phyloP scores from a whole-genome alignment of 2,888 invertebrate genomes.

The Leptinotarsa peninsularis region DNA sequence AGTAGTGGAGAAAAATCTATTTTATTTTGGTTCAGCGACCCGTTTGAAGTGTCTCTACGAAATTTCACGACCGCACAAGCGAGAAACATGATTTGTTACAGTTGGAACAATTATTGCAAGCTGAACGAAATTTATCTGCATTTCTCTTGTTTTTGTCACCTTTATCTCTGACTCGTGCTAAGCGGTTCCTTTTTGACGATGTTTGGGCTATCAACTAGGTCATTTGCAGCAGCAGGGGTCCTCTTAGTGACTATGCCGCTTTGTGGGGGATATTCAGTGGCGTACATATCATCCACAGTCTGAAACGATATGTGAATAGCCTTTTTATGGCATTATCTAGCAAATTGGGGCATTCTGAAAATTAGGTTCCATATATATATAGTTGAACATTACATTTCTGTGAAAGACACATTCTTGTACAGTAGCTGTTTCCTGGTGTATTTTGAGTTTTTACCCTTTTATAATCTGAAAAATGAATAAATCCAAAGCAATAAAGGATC shows the following conservation, averaged over 20 bases:
- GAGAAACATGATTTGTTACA: conserved; percentile 11
- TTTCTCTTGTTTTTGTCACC: conserved; percentile 32
- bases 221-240: conserved; percentile 28
- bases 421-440: no score
- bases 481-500: no score
- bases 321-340: no score
- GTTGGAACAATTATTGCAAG: background rate
- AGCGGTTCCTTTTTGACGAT: conserved; percentile 28
- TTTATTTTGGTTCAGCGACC: background rate
- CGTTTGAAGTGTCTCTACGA: background rate
- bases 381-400: no score
- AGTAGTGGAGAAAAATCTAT: background rate
- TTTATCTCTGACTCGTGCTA: conserved; percentile 31
- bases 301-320: no score
- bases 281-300: background rate
- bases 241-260: conserved; percentile 25
- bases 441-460: no score
- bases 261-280: conserved; percentile 9
- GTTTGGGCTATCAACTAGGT: conserved; percentile 33
- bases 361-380: no score
- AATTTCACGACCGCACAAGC: background rate
- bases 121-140: conserved; percentile 14
- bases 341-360: no score
- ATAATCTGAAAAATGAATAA: no score
- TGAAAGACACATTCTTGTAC: no score